Base-by-base conservation (phyloP, 2,888 invertebrate genomes). In the Ochropacha duplaris region DNA sequence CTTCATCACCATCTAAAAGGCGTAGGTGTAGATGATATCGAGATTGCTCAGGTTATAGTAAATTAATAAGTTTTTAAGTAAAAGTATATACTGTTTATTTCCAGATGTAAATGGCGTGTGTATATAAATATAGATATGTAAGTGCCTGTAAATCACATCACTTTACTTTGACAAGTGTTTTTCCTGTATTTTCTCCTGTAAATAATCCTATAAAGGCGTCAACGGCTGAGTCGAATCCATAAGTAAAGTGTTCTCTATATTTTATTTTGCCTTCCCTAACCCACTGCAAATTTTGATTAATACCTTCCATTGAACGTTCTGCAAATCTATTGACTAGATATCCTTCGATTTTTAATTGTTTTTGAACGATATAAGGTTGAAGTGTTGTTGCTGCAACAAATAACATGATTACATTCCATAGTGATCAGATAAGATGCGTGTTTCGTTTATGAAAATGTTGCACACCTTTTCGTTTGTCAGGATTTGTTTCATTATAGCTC, bases 161-260 rank as follows among this genome's bases (percentile, higher is more conserved):
- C 90, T 88, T 94, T 93, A 91, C 90, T 88, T 94, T 93, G 4
- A 96, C 94, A 60, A 96, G 83, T 57, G 94, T 94, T 88, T 96
- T 96, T 59, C 96, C 96, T 24, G 86, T 88, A 77, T 95, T 96
- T 34, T 93, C 93, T 16, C 96, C 96, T 52, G 66, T 81, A 54
- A 92, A 88, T 79, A 96, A 87, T 14, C 94, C 94, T 62, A 94
- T 88, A 67, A 96, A 95, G 31, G 96, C 96, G 49, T 94, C 86
- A 2, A 93, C 93, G 81, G 94, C 93, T 58, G 94, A 94, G 62
- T 95, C 95, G 74, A 96, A 96, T 22, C 95, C 96, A 44, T 94
- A 84, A 0, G 94, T 94, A 2, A 95, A 75, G 1, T 95, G 95
- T 84, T 96, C 96, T 57, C 84, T 87, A 72, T 94, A 94, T 70